phyloP scores from a whole-genome alignment of 2,797 vertebrate species.

The Rhinella marina region DNA sequence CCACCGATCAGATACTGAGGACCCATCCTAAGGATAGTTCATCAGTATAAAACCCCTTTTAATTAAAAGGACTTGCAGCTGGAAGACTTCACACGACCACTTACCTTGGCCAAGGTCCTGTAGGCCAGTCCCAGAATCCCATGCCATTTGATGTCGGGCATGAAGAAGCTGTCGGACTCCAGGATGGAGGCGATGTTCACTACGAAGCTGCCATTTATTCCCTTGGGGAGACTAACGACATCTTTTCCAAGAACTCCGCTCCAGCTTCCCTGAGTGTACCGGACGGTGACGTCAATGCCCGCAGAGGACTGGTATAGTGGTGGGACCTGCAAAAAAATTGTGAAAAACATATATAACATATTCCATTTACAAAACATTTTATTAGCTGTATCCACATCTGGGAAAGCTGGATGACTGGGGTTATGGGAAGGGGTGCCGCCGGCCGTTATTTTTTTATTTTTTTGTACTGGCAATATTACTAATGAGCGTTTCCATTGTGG shows the following conservation, averaged over 20 bases:
- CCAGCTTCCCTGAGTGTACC: conserved; percentile 97
- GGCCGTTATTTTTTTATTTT: too few relatives aligned
- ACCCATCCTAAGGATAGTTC: too few relatives aligned
- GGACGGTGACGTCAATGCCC: conserved; percentile 82
- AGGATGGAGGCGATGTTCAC: conserved; percentile 91
- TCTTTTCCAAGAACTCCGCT: conserved; percentile 89
- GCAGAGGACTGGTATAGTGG: conserved; percentile 77
- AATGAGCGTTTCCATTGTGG: too few relatives aligned
- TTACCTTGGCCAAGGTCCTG: conserved; percentile 86
- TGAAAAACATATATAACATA: neutral
- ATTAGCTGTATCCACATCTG: too few relatives aligned
- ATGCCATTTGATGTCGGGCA: conserved; percentile 92
- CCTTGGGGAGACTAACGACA: conserved; percentile 82
- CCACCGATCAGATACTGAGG: too few relatives aligned
- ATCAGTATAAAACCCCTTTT: too few relatives aligned
- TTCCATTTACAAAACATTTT: neutral
- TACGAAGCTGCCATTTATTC: conserved; percentile 79
- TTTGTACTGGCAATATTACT: too few relatives aligned
- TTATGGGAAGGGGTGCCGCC: too few relatives aligned
- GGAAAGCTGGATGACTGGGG: too few relatives aligned
- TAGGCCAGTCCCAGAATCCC: conserved; percentile 96
- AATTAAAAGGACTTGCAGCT: too few relatives aligned
- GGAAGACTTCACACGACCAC: neutral
- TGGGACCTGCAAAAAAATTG: conserved; percentile 77
- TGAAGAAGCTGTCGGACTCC: conserved; percentile 90